A percentile compares a stretch with the other conserved stretches of the same genome.
Conservation (phyloP, 2,113 vertebrate species). For the Lophius piscatorius region DNA sequence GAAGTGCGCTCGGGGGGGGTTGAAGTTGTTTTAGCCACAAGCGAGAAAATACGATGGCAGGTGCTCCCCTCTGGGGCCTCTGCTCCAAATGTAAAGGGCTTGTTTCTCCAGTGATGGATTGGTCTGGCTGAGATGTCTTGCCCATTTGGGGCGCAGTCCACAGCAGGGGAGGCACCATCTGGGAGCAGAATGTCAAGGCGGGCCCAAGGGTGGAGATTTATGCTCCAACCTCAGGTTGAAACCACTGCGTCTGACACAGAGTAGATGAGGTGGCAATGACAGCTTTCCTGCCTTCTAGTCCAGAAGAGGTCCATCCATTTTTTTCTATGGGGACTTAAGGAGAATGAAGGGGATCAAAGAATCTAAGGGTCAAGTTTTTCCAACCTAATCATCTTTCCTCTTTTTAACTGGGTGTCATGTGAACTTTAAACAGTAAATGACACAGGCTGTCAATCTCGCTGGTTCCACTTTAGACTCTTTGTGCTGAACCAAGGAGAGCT, state of each 20-base stretch:
- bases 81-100: slow-evolving; percentile 25
- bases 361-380: slow-evolving; percentile 60
- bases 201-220: slow-evolving; percentile 63
- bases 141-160: slow-evolving; percentile 55
- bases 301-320: slow-evolving; percentile 54
- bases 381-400: slow-evolving; percentile 12
- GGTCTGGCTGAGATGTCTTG: slow-evolving; percentile 61
- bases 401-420: neutral
- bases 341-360: slow-evolving; percentile 35
- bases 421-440: slow-evolving; percentile 16
- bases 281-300: slow-evolving; percentile 40
- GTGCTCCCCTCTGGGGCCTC: slow-evolving; percentile 55
- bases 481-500: neutral
- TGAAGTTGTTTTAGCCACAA: slow-evolving; percentile 48
- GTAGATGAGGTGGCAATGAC: slow-evolving; percentile 56
- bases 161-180: slow-evolving; percentile 63
- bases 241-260: slow-evolving; percentile 44
- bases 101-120: slow-evolving; percentile 65
- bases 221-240: slow-evolving; percentile 63
- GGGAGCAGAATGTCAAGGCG: slow-evolving; percentile 72
- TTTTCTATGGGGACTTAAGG: slow-evolving; percentile 24
- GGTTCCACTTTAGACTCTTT: too few species aligned
- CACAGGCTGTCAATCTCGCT: neutral
- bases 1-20: neutral
- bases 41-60: slow-evolving; percentile 63